A percentile compares a stretch with the other conserved stretches of the same genome.
These are phyloP conservation scores for Ceramica pisi DNA, from an alignment of 2,888 invertebrate species.

Conservation along the genomic window DNA sequence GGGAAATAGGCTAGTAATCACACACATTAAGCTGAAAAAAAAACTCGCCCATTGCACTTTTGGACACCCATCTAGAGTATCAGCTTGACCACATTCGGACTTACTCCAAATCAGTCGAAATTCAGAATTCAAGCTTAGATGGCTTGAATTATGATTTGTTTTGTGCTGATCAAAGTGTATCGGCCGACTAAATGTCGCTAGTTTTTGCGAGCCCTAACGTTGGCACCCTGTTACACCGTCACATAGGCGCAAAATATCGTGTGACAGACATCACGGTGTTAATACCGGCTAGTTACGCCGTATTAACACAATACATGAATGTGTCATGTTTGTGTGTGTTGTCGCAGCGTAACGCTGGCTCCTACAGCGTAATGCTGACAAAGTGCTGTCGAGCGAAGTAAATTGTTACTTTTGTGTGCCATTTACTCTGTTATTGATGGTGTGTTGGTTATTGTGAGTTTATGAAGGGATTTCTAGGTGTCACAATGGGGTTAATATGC, in stretches of 20 bases:
- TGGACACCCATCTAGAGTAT: no score
- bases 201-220: neutral
- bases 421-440: conserved; percentile 23
- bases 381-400: conserved; percentile 10
- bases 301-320: neutral
- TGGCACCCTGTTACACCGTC: neutral
- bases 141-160: no score
- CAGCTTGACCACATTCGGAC: no score
- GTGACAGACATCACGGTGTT: conserved; percentile 23
- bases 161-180: no score
- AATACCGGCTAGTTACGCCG: conserved; percentile 1
- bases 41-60: no score
- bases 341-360: neutral
- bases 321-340: neutral
- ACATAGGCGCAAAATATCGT: neutral
- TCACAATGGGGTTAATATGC: neutral
- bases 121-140: no score
- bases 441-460: conserved; percentile 4
- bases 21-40: no score
- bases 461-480: neutral
- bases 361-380: conserved; percentile 21
- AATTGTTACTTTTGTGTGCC: conserved; percentile 26
- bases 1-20: no score
- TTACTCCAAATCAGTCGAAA: no score
- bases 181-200: neutral